Evolutionary conservation across 2,888 invertebrate genomes (phyloP).

Genomic region (Cataglyphis livida): DNA sequence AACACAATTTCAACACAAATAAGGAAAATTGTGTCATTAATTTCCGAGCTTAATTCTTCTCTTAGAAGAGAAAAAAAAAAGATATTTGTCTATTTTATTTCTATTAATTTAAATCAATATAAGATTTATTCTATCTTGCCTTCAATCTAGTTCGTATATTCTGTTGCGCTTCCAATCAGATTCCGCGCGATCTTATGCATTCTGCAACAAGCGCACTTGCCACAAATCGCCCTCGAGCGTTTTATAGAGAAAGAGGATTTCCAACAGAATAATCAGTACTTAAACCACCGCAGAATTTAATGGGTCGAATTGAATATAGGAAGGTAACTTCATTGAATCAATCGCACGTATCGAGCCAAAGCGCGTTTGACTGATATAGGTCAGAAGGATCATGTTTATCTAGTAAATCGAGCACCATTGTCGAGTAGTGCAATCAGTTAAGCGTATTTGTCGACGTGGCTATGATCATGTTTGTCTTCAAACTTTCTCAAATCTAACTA

Average conservation of each 20-base stretch:
- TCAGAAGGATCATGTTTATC: constrained; percentile 59
- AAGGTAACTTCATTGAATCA: constrained; percentile 52
- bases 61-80: no score
- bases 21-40: neutral
- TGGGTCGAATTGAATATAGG: constrained; percentile 39
- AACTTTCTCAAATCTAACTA: constrained; percentile 51
- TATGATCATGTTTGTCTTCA: constrained; percentile 57
- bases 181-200: constrained; percentile 36
- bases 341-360: constrained; percentile 13
- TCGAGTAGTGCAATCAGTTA: constrained; percentile 54
- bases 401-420: constrained; percentile 58
- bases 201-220: constrained; percentile 27
- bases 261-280: constrained; percentile 46
- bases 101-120: neutral
- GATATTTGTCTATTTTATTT: neutral
- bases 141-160: constrained; percentile 13
- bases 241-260: constrained; percentile 44
- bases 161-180: constrained; percentile 20
- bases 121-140: constrained; percentile 6
- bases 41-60: constrained; percentile 6
- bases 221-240: constrained; percentile 23
- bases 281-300: constrained; percentile 45
- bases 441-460: constrained; percentile 60
- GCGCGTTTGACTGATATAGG: constrained; percentile 54
- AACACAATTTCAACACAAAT: neutral